Base-by-base conservation (phyloP, 2,113 vertebrate genomes). In the Prolemur simus region DNA sequence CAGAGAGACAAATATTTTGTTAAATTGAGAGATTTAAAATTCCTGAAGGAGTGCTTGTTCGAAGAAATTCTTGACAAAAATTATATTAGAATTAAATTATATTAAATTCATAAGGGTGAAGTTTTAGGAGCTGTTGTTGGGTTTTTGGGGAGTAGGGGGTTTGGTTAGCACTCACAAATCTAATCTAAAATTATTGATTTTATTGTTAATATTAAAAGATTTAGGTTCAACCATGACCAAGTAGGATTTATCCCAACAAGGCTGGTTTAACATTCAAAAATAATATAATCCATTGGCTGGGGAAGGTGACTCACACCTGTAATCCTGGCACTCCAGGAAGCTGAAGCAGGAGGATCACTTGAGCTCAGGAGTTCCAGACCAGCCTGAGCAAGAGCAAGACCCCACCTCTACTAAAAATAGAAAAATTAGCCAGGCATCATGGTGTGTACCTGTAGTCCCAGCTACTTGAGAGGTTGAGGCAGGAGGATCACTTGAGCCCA, bases 161-260 rank as follows among this genome's bases (percentile, higher is more conserved):
- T 56, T 85, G 47, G 27, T 23, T 78, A 92, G 76, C 17, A 87
- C 4, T 27, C 29, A 84, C 3, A 86, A 71, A 87, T 71, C 15
- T 54, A 93, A 86, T 8, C 52, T 88, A 80, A 93, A 90, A 56
- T 87, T 63, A 87, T 49, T 87, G 49, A 68, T 94, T 96, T 90
- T 60, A 73, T 66, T 92, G 13, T 85, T 85, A 85, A 37, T 91
- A 91, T 90, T 93, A 85, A 96, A 96, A 95, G 42, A 29, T 49
- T 77, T 37, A 21, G 80, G 10, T 82, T 96, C 32, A 89, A 87
- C 13, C 68, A 42, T 25, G 85, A 86, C 49, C 68, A 76, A 92
- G 78, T 89, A 37, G 47, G 77, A 82, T 96, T 92, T 92, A 83
- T 83, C 39, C 18, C 23, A 77, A 45, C 6, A 64, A 86, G 49